Evolutionary conservation across 2,888 invertebrate species (phyloP), one percentile per base, ranked within the genome.

Genomic region (Nezara viridula): DNA sequence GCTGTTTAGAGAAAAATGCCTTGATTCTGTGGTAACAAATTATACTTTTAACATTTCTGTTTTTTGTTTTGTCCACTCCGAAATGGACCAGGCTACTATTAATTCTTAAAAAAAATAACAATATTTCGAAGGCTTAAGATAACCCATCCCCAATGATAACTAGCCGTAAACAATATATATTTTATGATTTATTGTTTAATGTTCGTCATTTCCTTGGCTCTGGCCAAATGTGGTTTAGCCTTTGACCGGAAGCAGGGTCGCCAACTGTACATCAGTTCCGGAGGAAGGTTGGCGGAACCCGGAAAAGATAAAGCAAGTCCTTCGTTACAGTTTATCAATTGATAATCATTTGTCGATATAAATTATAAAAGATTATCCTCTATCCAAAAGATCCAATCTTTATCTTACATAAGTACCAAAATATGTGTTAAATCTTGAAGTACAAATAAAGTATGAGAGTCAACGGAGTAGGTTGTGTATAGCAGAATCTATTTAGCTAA

Each of bases 241-340:
- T 73, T 37, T 73, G 66, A 73, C 66, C 66, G 66, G 32, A 73
- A 73, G 19, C 66, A 37, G 66, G 66, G 66, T 21, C 66, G 37
- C 32, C 32, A 37, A 73, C 60, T 73, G 66, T 37, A 73, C 9
- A 73, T 73, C 14, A 37, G 1, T 73, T 16, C 27, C 7, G n/a
- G 27, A 60, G n/a, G 60, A n/a, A 27, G 14, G 10, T 27, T 60
- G 60, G 12, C 37, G 66, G 32, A 37, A 66, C 4, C 66, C 32
- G 66, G 66, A 73, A 73, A 9, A 37, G 66, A 73, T 73, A 37
- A 32, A 21, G 21, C 19, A 73, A 73, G 6, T 73, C 66, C 66
- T 73, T 73, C 66, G 19, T 7, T 7, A 37, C 32, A 7, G 6
- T 5, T 7, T 73, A 73, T 73, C 32, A 9, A 73, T 32, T 37